Evolutionary conservation across 2,113 vertebrate genomes (phyloP).

Genomic region (Pachyramphus minor): DNA sequence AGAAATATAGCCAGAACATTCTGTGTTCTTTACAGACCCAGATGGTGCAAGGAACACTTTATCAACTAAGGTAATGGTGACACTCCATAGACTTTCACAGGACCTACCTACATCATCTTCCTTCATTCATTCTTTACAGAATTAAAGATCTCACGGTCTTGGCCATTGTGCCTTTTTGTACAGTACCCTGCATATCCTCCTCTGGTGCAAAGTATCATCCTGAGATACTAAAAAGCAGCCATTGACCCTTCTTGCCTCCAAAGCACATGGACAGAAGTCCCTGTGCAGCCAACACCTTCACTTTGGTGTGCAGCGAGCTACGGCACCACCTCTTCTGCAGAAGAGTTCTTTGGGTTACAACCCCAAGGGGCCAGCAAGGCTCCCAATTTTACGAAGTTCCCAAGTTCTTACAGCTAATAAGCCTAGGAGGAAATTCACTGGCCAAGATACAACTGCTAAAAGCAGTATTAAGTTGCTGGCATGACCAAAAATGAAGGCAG

Average conservation of each 20-base stretch:
- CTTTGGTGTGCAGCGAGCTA: rapidly evolving
- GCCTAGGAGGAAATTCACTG: neutral
- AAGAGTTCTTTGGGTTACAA: neutral
- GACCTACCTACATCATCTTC: neutral
- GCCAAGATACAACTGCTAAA: neutral
- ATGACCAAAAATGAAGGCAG: neutral
- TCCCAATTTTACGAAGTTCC: neutral
- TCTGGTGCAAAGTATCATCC: neutral
- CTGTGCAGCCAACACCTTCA: neutral
- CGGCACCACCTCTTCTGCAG: neutral
- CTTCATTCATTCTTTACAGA: neutral
- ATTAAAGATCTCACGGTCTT: neutral
- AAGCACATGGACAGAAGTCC: neutral
- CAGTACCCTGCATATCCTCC: neutral
- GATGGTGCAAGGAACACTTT: neutral
- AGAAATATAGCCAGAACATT: neutral
- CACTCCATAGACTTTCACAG: neutral
- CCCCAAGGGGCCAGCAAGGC: neutral
- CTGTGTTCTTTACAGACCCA: neutral
- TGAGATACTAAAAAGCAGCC: neutral
- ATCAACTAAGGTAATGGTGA: neutral
- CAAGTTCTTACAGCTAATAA: neutral
- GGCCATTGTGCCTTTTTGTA: neutral
- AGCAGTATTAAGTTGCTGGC: neutral
- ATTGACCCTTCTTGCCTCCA: neutral